Evolutionary conservation across 2,113 vertebrate species (phyloP).

Genomic region (Terrapene triunguis): DNA sequence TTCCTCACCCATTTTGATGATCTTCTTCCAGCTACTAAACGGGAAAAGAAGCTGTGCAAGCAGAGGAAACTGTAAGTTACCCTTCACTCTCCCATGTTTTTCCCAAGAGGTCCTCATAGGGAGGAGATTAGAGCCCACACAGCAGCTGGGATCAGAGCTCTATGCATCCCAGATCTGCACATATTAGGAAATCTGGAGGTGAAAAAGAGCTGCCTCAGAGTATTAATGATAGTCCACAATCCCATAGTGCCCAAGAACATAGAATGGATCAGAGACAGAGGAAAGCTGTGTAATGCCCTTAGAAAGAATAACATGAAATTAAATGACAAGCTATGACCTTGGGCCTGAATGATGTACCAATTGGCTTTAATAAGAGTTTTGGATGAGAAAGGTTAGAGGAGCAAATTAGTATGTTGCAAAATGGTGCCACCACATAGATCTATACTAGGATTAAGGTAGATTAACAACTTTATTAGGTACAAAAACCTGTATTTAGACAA

Average conservation of each 20-base stretch:
- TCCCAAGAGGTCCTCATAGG: rapidly evolving
- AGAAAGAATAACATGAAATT: neutral
- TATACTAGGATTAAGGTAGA: neutral
- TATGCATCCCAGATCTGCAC: neutral
- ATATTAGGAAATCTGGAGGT: neutral
- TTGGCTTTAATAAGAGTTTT: neutral
- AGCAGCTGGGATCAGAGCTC: neutral
- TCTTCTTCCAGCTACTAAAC: slow-evolving; percentile 59
- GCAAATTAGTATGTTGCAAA: neutral
- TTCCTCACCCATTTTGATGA: neutral
- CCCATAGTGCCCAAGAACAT: neutral
- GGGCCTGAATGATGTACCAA: neutral
- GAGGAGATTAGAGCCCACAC: neutral
- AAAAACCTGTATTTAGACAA: neutral
- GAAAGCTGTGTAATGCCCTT: neutral
- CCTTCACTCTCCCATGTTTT: rapidly evolving
- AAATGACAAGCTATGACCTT: neutral
- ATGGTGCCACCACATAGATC: rapidly evolving
- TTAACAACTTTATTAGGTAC: neutral
- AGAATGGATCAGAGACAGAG: neutral
- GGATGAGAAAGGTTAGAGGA: neutral
- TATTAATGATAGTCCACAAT: neutral
- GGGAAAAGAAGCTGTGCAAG: neutral
- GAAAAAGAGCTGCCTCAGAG: neutral
- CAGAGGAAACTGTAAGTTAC: slow-evolving; percentile 73